Base-by-base conservation (phyloP, 2,888 invertebrate species). In the Nowickia ferox region DNA sequence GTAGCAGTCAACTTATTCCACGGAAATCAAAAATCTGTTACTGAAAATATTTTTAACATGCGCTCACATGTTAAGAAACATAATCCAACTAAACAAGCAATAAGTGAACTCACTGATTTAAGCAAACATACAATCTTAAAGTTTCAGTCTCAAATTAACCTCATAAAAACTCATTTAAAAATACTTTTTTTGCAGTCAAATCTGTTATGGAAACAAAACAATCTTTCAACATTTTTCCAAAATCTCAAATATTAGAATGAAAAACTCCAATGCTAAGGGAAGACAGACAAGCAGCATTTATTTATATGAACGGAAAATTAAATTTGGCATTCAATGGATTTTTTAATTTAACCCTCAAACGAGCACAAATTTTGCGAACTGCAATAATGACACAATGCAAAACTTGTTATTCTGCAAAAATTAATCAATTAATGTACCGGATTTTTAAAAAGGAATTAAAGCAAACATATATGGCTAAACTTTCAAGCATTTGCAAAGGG, bases 141-240 rank as follows among this genome's bases (percentile, higher is more conserved):
- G 48, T 63, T 68, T 19, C 61, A 48, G 55, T n/a, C 48, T 72
- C 38, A 71, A 80, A 71, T 75, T 61, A 84, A 69, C 61, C 61
- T 75, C 78, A 79, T 79, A 79, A 79, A 74, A 81, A 69, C 57
- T 15, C 59, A 66, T 55, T 80, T 51, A 53, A 59, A 53, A 57
- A 40, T 4, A 11, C 30, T 17, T 40, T 69, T 53, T 40, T 63
- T 42, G 53, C 15, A 38, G 11, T 1, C 55, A 63, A 76, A 82
- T 55, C 22, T 17, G 44, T 13, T 57, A 51, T 55, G 42, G 30
- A n/a, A 40, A 53, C 40, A 42, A 59, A 53, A 61, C 38, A 72
- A 69, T 61, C 65, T 59, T 15, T 4, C 57, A 19, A 51, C 48
- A 66, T 51, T 15, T 59, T 46, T 2, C 44, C 17, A 59, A 38